Evolutionary conservation across 1,140 invertebrate genomes (phyloP).

Genomic region (Nymphalis io): DNA sequence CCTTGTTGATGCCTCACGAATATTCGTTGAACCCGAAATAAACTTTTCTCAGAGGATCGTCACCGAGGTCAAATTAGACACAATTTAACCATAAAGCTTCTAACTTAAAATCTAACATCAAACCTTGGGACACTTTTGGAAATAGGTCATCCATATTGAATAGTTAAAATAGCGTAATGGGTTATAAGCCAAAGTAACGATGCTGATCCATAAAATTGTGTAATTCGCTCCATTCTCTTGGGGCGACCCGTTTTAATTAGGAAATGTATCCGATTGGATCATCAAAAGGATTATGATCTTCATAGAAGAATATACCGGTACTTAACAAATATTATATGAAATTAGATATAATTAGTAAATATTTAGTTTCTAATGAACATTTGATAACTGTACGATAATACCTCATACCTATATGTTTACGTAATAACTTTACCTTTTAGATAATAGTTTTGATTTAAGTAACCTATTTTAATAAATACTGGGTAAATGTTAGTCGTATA

Average conservation of each 20-base stretch:
- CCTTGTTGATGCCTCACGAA: conserved; percentile 40
- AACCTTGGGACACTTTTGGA: conserved; percentile 53
- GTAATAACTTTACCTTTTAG: too few relatives aligned
- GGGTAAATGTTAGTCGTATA: too few relatives aligned
- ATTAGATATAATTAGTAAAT: background rate
- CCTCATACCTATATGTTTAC: too few relatives aligned
- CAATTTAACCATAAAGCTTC: conserved; percentile 49
- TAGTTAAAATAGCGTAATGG: conserved; percentile 55
- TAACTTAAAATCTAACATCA: conserved; percentile 41
- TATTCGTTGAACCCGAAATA: conserved; percentile 59
- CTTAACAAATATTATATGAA: background rate
- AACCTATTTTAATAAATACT: background rate
- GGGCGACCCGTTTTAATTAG: conserved; percentile 27
- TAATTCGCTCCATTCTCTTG: conserved; percentile 21
- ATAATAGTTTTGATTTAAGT: background rate
- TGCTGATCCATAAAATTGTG: conserved; percentile 28
- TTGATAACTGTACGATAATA: conserved; percentile 1
- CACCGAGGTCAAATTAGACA: conserved; percentile 52
- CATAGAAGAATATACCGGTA: background rate
- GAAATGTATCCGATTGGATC: conserved; percentile 27
- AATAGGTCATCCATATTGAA: conserved; percentile 58
- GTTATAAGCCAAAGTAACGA: conserved; percentile 32
- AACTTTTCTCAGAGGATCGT: conserved; percentile 45
- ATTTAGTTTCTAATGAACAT: background rate
- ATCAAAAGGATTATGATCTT: conserved; percentile 2